A percentile compares a stretch with the other conserved stretches of the same genome.
These are phyloP conservation scores for Drosophila paramelanica DNA, from an alignment of 2,888 invertebrate species.

Conservation along the genomic window DNA sequence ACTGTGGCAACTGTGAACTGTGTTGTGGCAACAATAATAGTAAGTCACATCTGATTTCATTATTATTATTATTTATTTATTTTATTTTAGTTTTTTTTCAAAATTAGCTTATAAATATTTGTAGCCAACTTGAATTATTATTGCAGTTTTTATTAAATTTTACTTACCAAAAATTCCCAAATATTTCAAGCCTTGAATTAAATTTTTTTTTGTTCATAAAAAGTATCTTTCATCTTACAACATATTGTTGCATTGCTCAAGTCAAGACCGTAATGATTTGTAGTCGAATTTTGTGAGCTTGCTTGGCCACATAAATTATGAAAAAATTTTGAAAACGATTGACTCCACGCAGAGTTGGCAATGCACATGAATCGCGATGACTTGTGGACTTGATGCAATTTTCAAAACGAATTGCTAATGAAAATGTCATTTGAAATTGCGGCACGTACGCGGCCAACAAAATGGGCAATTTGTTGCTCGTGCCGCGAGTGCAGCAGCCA, in stretches of 20 bases:
- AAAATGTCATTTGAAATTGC: conserved; percentile 80
- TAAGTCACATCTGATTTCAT: too few species aligned
- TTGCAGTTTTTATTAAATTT: too few species aligned
- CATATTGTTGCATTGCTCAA: conserved; percentile 44
- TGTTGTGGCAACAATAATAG: too few species aligned
- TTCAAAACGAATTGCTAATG: conserved; percentile 81
- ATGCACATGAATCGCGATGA: conserved; percentile 59
- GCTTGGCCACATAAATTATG: conserved; percentile 57
- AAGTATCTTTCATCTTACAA: conserved; percentile 29
- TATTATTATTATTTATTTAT: too few species aligned
- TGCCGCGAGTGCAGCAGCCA: conserved; percentile 55
- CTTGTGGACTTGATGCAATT: conserved; percentile 70
- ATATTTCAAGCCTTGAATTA: not conserved
- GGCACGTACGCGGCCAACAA: conserved; percentile 73
- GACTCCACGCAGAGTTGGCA: conserved; percentile 60
- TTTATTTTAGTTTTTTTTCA: too few species aligned
- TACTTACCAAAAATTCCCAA: too few species aligned
- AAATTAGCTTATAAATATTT: too few species aligned
- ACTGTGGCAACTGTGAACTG: not conserved
- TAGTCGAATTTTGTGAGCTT: conserved; percentile 31
- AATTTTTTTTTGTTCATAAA: too few species aligned
- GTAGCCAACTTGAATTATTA: too few species aligned
- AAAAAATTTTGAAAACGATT: conserved; percentile 58
- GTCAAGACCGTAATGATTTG: conserved; percentile 43
- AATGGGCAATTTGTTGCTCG: conserved; percentile 81